Evolutionary conservation across 2,888 invertebrate species (phyloP).

Genomic region (Lycia hirtaria): DNA sequence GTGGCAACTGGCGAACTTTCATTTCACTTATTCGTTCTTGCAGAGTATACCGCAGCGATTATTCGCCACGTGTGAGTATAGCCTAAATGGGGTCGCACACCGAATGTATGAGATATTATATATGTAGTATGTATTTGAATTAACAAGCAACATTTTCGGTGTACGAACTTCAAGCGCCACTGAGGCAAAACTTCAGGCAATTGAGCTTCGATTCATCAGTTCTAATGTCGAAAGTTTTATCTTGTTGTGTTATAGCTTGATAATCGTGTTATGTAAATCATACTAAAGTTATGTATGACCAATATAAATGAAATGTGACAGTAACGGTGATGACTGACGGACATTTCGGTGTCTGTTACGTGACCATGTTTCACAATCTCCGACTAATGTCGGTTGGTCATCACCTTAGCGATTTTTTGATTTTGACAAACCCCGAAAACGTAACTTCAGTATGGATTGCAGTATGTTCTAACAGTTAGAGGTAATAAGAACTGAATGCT

Average conservation of each 20-base stretch:
- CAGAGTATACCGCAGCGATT: too few species aligned
- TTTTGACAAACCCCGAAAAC: slow-evolving; percentile 19
- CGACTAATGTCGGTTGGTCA: too few species aligned
- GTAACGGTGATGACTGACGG: too few species aligned
- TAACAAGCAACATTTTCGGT: slow-evolving; percentile 1
- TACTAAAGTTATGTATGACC: slow-evolving; percentile 28
- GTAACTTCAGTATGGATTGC: slow-evolving; percentile 47
- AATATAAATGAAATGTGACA: not conserved
- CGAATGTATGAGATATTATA: slow-evolving; percentile 32
- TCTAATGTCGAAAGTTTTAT: slow-evolving; percentile 7
- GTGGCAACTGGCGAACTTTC: too few species aligned
- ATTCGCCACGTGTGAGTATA: too few species aligned
- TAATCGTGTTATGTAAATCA: slow-evolving; percentile 34
- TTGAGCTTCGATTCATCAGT: not conserved
- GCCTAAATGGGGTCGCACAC: slow-evolving; percentile 45
- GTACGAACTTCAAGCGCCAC: not conserved
- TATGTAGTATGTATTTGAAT: not conserved
- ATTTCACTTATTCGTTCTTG: too few species aligned
- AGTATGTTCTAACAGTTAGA: slow-evolving; percentile 62
- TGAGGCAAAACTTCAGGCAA: not conserved
- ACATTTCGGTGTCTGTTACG: too few species aligned
- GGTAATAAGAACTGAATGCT: slow-evolving; percentile 83
- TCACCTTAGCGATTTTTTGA: too few species aligned
- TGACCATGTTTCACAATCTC: too few species aligned
- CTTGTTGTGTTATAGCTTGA: slow-evolving; percentile 10